Evolutionary conservation across 2,888 invertebrate genomes (phyloP).

Genomic region (Lasioglossum leucozonium): DNA sequence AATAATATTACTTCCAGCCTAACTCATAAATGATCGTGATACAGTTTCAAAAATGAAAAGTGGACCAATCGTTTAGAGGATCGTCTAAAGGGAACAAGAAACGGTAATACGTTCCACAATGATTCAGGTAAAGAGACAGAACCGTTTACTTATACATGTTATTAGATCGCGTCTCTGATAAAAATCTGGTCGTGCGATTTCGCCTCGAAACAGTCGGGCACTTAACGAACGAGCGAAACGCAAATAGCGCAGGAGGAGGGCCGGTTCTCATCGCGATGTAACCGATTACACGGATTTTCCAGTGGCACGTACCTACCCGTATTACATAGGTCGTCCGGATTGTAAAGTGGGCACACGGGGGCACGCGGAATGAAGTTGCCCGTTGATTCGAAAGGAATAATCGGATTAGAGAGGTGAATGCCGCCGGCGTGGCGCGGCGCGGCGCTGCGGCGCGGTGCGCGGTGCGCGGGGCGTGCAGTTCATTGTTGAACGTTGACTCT

Average conservation of each 20-base stretch:
- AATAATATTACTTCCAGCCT: neutral
- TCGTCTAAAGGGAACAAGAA: too few species aligned
- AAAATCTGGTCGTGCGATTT: neutral
- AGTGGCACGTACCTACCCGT: slow-evolving; percentile 49
- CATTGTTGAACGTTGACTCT: slow-evolving; percentile 73
- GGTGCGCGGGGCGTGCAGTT: slow-evolving; percentile 49
- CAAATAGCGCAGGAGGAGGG: slow-evolving; percentile 24
- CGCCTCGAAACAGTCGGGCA: neutral
- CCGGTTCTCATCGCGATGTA: slow-evolving; percentile 36
- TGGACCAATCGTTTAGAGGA: neutral
- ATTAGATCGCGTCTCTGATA: neutral
- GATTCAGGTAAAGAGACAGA: neutral
- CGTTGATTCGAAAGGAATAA: slow-evolving; percentile 75
- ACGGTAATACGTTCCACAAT: too few species aligned
- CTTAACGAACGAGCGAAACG: slow-evolving; percentile 16
- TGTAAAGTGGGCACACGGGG: slow-evolving; percentile 50
- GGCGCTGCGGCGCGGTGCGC: slow-evolving; percentile 39
- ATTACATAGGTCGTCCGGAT: slow-evolving; percentile 55
- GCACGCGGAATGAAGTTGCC: slow-evolving; percentile 50
- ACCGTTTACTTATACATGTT: neutral
- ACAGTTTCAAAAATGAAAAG: too few species aligned
- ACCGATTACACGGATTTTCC: slow-evolving; percentile 53
- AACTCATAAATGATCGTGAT: too few species aligned
- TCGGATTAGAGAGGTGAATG: slow-evolving; percentile 72
- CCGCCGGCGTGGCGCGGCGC: slow-evolving; percentile 18